Conservation (phyloP, 35 echinoderm and acorn worm genomes). For the Heliocidaris tuberculata region DNA sequence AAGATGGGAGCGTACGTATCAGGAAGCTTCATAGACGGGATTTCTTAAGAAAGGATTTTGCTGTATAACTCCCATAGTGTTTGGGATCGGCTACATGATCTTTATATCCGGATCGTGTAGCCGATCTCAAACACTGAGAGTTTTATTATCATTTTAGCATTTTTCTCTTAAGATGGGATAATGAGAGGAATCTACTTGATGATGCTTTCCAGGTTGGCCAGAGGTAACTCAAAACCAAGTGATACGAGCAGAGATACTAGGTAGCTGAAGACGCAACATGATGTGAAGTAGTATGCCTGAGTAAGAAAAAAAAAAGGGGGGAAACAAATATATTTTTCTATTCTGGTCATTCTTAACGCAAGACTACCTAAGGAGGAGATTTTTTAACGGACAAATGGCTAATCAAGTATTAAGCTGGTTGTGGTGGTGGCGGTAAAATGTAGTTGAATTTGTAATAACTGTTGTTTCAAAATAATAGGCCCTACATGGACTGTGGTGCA, state of each 20-base stretch:
- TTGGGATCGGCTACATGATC: no score
- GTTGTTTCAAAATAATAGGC: background rate
- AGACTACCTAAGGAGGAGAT: background rate
- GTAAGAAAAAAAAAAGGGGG: background rate
- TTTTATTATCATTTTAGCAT: no score
- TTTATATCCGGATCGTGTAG: no score
- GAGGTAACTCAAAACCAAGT: background rate
- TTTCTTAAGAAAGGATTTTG: no score
- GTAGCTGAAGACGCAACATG: background rate
- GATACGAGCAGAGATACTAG: background rate
- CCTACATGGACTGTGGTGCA: background rate
- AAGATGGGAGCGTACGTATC: no score
- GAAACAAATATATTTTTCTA: background rate
- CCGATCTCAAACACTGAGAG: no score
- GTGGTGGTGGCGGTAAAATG: background rate
- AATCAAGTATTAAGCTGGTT: background rate
- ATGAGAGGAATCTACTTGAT: background rate
- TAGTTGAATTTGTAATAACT: background rate
- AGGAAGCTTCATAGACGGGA: no score
- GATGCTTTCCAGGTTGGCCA: background rate
- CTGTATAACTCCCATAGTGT: no score
- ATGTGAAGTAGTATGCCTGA: conserved; percentile 8
- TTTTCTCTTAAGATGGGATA: no score
- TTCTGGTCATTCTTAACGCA: background rate
- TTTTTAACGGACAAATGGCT: background rate